Evolutionary conservation across 2,888 invertebrate genomes (phyloP).

Genomic region (Caenorhabditis wallacei): DNA sequence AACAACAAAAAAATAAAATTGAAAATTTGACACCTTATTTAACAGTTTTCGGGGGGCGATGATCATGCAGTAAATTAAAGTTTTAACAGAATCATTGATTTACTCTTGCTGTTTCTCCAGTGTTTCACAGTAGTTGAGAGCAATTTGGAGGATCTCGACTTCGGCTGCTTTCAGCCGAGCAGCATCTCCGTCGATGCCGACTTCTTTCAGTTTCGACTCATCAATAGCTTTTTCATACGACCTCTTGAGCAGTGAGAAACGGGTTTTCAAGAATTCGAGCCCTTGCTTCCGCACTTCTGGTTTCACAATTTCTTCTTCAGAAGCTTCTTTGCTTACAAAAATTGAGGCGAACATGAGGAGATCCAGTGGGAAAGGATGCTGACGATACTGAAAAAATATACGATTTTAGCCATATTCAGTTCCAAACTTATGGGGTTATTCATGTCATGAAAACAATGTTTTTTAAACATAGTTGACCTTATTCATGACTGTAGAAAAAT

Average conservation of each 20-base stretch:
- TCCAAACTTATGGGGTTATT: not conserved
- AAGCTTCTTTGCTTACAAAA: slow-evolving; percentile 62
- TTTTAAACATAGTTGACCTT: no score
- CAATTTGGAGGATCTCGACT: slow-evolving; percentile 44
- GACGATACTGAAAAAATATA: slow-evolving; percentile 30
- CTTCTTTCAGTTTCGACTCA: slow-evolving; percentile 19
- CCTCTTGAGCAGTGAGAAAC: slow-evolving; percentile 53
- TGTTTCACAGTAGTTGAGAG: slow-evolving; percentile 40
- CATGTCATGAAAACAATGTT: not conserved
- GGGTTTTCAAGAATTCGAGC: slow-evolving; percentile 58
- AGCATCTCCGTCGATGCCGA: slow-evolving; percentile 49
- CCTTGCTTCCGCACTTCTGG: slow-evolving; percentile 51
- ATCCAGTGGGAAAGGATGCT: slow-evolving; percentile 62
- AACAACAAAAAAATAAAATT: slow-evolving; percentile 10
- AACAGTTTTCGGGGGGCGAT: slow-evolving; percentile 12
- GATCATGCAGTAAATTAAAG: slow-evolving; percentile 35
- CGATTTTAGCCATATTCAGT: no score
- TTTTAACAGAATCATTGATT: slow-evolving; percentile 3
- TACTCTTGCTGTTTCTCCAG: slow-evolving; percentile 19
- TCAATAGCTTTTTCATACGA: slow-evolving; percentile 53
- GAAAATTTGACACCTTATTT: slow-evolving; percentile 23
- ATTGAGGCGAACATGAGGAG: slow-evolving; percentile 65
- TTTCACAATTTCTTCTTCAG: slow-evolving; percentile 28
- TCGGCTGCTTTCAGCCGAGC: slow-evolving; percentile 59
- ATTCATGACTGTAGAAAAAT: no score